Evolutionary conservation across 2,888 invertebrate species (phyloP), one percentile per base, ranked within the genome.

Genomic region (Brenthis hecate): DNA sequence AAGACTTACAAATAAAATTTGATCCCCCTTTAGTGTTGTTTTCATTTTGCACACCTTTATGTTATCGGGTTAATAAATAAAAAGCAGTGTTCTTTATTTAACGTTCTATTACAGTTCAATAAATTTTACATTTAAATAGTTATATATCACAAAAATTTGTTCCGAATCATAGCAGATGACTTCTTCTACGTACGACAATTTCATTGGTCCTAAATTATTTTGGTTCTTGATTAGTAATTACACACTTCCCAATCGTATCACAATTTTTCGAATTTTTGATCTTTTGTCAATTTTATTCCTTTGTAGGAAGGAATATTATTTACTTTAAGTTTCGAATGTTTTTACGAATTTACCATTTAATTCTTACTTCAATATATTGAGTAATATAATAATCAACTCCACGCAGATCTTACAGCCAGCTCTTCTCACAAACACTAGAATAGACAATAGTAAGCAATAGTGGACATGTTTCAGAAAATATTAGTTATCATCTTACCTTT

Each of bases 41-140:
- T 62, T 53, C 14, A 43, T 62, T 62, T 43, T 23, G 13, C 23
- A 2, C 3, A 13, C 5, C 53, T 13, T 3, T 53, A 32, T 51
- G 50, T 47, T 14, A 47, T n/a, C 1, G 11, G 47, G 58, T 48
- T 2, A 32, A 6, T 14, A 64, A 73, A 73, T 67, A 57, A 73
- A 71, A 73, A 19, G 11, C 62, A 55, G 16, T n/a, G 6, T 54
- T 11, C 16, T 70, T 72, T 70, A 60, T 65, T 83, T 81, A 85
- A 84, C 85, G 80, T 84, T 86, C 81, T 85, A 87, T 84, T 85
- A 83, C 81, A 79, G 75, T 79, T 77, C 76, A 76, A 81, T 82
- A 83, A 78, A 79, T 78, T 19, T 83, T 82, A 84, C 69, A 73
- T 78, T 43, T 79, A 76, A 77, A 74, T 80, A 77, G 81, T 82